phyloP scores from a whole-genome alignment of 2,113 vertebrate species.

The Dendropsophus ebraccatus region DNA sequence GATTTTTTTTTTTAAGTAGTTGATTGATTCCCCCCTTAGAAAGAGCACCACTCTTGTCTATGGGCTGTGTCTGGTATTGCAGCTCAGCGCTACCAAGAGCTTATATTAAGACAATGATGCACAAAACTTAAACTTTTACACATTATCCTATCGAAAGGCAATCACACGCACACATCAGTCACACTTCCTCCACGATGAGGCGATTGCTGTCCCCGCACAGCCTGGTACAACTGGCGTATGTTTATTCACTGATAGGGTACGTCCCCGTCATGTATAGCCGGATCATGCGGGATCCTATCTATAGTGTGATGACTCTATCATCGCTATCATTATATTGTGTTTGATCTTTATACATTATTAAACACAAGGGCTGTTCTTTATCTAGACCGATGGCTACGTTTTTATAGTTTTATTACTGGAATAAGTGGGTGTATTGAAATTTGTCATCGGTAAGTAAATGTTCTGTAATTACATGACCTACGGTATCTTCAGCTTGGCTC shows the following conservation, averaged over 20 bases:
- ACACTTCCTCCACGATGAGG: neutral
- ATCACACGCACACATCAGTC: neutral
- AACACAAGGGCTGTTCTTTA: neutral
- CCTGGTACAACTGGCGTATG: constrained; percentile 36
- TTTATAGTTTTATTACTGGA: neutral
- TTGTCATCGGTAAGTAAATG: neutral
- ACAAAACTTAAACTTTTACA: too few relatives aligned
- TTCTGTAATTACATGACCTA: neutral
- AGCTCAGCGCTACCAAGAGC: too few relatives aligned
- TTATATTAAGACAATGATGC: too few relatives aligned
- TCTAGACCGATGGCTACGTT: neutral
- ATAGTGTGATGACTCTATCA: neutral
- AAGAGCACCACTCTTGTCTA: too few relatives aligned
- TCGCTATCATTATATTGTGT: neutral
- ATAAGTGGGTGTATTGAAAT: neutral
- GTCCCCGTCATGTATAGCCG: neutral
- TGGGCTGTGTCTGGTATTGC: too few relatives aligned
- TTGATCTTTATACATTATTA: neutral
- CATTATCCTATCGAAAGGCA: too few relatives aligned
- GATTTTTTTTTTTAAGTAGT: too few relatives aligned
- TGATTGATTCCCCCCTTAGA: too few relatives aligned
- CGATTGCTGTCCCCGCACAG: constrained; percentile 7
- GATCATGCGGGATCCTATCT: neutral
- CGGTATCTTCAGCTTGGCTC: neutral
- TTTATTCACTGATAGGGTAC: constrained; percentile 33